phyloP scores from a whole-genome alignment of 1,140 invertebrate genomes.

The Lordiphosa collinella region DNA sequence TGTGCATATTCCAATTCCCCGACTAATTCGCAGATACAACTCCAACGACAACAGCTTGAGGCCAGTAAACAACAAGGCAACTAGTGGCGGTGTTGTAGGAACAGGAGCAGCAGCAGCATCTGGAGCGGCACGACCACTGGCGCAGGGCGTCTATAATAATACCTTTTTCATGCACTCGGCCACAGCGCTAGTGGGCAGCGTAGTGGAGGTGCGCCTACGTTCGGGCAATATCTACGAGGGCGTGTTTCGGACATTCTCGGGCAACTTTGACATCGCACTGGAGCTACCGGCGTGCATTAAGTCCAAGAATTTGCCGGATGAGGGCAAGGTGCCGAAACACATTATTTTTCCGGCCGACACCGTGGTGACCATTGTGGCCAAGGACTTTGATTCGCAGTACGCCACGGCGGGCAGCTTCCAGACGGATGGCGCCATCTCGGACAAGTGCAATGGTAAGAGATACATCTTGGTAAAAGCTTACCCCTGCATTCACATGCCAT shows the following conservation, averaged over 20 bases:
- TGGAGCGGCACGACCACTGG: constrained; percentile 70
- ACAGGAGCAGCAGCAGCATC: constrained; percentile 53
- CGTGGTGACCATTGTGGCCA: constrained; percentile 88
- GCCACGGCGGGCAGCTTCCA: constrained; percentile 91
- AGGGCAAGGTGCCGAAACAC: constrained; percentile 84
- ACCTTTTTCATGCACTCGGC: constrained; percentile 92
- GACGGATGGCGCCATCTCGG: constrained; percentile 88
- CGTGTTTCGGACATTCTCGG: constrained; percentile 92
- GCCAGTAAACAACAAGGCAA: constrained; percentile 54
- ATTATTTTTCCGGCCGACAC: constrained; percentile 91
- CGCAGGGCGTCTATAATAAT: constrained; percentile 93
- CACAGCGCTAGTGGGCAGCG: constrained; percentile 90
- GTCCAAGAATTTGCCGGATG: constrained; percentile 81
- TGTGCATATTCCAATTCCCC: not conserved
- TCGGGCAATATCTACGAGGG: constrained; percentile 92
- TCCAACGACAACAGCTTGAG: constrained; percentile 63
- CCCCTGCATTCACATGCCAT: not conserved
- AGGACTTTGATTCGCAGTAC: constrained; percentile 92
- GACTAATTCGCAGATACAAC: constrained; percentile 47
- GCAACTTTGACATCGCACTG: constrained; percentile 90
- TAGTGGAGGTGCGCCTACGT: constrained; percentile 89
- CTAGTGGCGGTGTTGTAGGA: constrained; percentile 76
- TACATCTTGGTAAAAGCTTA: not conserved
- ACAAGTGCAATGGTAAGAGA: constrained; percentile 83
- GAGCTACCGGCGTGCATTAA: constrained; percentile 91